Evolutionary conservation across 1,140 invertebrate genomes (phyloP), one percentile per base, ranked within the genome.

Genomic region (Alviniconcha marisindica): DNA sequence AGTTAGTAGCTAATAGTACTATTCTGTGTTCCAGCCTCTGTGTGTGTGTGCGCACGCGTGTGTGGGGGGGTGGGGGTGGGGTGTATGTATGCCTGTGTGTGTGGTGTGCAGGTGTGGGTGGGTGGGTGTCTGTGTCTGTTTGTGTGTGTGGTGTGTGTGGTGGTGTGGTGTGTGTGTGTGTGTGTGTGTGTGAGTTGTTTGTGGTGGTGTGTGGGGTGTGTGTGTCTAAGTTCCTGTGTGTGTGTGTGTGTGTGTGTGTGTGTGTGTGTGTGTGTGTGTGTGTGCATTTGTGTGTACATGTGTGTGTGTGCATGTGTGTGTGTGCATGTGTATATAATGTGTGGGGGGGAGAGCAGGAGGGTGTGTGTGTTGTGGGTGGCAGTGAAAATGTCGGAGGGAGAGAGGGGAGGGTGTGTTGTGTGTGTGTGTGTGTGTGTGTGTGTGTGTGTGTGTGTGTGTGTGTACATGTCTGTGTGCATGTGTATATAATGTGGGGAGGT

Each of bases 251-350:
- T 5, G 56, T 5, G 56, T 7, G 56, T 7, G 56, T 24, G 56
- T 7, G 56, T 24, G 36, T 74, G n/a, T 33, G 5, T 33, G n/a
- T 33, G 40, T 42, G 40, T 3, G 40, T 31, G 40, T 74, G 40
- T 74, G 40, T 33, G 28, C 48, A 31, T 42, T 33, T 1, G n/a
- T 38, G n/a, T 31, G 40, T 33, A 74, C 36, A 36, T 74, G 31
- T 31, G 7, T 33, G 31, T 12, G 71, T 31, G 71, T 74, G 71
- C n/a, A n/a, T 3, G 33, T 31, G 31, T 74, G 31, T 12, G 31
- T 69, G 66, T 69, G 66, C n/a, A 36, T 69, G 4, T 73, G 31
- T 73, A 42, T 31, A 21, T 74, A n/a, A n/a, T n/a, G n/a, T n/a
- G n/a, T n/a, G n/a, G n/a, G n/a, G n/a, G n/a, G n/a, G n/a, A n/a